Conservation (phyloP, 2,888 invertebrate species). For the Aspidiotus destructor region DNA sequence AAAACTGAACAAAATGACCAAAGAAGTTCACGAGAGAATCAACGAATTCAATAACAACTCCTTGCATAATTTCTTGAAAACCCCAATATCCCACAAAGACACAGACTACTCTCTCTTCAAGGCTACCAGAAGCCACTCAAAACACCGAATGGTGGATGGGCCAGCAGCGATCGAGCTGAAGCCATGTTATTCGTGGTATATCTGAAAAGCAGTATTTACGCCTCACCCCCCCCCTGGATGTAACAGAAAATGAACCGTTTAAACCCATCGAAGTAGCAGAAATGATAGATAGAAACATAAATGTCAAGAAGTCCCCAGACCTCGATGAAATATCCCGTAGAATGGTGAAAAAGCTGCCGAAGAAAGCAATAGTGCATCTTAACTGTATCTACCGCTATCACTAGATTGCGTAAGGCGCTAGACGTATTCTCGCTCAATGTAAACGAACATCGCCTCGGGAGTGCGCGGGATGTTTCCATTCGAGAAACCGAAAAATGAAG, state of each 20-base stretch:
- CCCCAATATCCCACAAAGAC: neutral
- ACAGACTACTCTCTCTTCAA: slow-evolving; percentile 1
- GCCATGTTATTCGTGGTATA: neutral
- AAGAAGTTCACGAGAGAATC: neutral
- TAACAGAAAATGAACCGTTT: neutral
- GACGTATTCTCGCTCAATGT: too few species aligned
- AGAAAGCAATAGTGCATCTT: neutral
- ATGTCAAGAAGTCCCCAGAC: neutral
- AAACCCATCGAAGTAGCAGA: slow-evolving; percentile 1
- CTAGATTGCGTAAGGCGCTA: neutral
- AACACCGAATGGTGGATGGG: neutral
- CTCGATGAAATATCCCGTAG: neutral
- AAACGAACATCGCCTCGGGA: too few species aligned
- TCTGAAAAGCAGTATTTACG: neutral
- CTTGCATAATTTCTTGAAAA: neutral
- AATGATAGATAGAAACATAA: neutral
- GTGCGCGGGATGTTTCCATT: too few species aligned
- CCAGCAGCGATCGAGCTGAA: neutral
- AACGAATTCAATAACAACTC: neutral
- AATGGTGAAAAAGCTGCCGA: neutral
- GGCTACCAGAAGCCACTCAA: neutral
- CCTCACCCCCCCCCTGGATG: neutral
- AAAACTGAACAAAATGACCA: neutral
- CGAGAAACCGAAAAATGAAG: too few species aligned
- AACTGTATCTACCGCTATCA: neutral